Evolutionary conservation across 2,797 vertebrate species (phyloP).

Genomic region (Lacerta agilis): DNA sequence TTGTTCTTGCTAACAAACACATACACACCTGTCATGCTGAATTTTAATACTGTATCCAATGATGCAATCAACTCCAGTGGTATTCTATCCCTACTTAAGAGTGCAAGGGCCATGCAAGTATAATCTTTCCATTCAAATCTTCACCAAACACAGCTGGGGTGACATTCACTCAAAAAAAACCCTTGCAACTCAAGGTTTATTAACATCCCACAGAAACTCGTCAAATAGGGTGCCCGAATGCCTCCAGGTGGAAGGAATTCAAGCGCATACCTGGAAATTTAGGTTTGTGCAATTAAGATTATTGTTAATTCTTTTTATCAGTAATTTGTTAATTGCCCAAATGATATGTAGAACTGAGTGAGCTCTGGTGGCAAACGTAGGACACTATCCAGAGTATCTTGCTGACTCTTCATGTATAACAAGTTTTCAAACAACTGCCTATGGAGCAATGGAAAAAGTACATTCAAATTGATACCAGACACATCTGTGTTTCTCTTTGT

Average conservation of each 20-base stretch:
- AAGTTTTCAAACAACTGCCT: neutral
- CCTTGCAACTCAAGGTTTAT: neutral
- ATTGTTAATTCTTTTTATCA: no score
- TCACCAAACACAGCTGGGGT: neutral
- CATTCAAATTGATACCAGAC: neutral
- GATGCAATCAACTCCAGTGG: neutral
- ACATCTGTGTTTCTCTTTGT: neutral
- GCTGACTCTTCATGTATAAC: neutral
- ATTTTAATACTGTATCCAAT: neutral
- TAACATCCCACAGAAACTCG: neutral
- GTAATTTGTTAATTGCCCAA: neutral
- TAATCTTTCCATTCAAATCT: neutral
- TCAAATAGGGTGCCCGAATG: no score
- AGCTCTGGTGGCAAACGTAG: neutral
- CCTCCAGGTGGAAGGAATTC: no score
- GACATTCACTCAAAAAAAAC: neutral
- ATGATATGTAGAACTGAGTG: neutral
- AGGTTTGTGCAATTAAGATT: no score
- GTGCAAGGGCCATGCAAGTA: neutral
- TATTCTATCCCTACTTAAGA: neutral
- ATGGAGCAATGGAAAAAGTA: neutral
- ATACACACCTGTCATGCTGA: no score
- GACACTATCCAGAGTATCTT: neutral
- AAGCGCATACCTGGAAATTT: no score
- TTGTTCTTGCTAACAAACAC: neutral